Evolutionary conservation across 2,888 invertebrate species (phyloP).

Genomic region (Zygogramma bicolorata): DNA sequence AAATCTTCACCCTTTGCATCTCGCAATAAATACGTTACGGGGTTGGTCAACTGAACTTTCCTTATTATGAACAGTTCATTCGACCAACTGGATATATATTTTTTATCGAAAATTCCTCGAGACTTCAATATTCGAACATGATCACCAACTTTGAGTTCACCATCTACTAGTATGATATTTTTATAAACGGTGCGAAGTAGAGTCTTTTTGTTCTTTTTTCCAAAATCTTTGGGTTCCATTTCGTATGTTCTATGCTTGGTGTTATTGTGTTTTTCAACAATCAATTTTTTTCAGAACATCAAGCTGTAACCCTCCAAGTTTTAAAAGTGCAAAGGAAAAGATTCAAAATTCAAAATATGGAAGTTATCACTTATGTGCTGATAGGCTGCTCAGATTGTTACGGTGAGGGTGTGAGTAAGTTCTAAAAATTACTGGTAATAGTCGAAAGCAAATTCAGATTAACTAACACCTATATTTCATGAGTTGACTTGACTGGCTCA

Average conservation of each 20-base stretch:
- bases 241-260: conserved; percentile 58
- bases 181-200: conserved; percentile 46
- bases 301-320: too few species aligned
- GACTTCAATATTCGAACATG: conserved; percentile 55
- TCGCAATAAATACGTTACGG: conserved; percentile 53
- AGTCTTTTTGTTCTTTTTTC: conserved; percentile 54
- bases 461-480: too few species aligned
- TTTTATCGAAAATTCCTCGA: conserved; percentile 57
- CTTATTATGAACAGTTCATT: conserved; percentile 57
- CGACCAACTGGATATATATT: conserved; percentile 58
- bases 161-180: conserved; percentile 45
- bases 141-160: conserved; percentile 39
- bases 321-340: too few species aligned
- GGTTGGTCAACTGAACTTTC: conserved; percentile 53
- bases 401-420: too few species aligned
- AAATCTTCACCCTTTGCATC: conserved; percentile 50
- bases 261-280: conserved; percentile 54
- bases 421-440: too few species aligned
- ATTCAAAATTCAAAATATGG: too few species aligned
- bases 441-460: too few species aligned
- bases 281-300: conserved; percentile 19
- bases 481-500: too few species aligned
- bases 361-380: too few species aligned
- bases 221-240: conserved; percentile 56
- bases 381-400: too few species aligned